phyloP scores from a whole-genome alignment of 2,113 vertebrate species.

The Rhabdornis inornatus region DNA sequence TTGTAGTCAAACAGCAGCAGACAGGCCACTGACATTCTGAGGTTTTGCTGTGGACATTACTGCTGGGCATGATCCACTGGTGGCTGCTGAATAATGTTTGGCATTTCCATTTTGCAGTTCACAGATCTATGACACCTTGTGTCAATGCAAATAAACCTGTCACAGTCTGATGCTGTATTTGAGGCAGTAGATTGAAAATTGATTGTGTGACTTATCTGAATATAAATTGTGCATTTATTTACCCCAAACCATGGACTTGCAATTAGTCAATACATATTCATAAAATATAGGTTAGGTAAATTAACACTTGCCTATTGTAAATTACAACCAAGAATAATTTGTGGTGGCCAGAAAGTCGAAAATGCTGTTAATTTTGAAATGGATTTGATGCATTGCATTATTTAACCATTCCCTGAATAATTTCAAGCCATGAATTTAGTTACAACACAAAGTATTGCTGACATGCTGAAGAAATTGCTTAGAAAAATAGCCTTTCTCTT shows the following conservation, averaged over 20 bases:
- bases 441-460: slow-evolving; percentile 3
- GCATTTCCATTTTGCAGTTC: slow-evolving; percentile 21
- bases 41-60: background rate
- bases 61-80: background rate
- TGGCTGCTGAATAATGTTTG: background rate
- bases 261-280: slow-evolving; percentile 65
- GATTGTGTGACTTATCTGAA: slow-evolving; percentile 48
- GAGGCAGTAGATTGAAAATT: slow-evolving; percentile 52
- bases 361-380: slow-evolving; percentile 32
- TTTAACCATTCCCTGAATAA: slow-evolving; percentile 47
- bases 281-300: slow-evolving; percentile 62
- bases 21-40: background rate
- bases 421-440: slow-evolving; percentile 53
- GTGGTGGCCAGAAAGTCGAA: background rate
- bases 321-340: slow-evolving; percentile 58
- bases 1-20: background rate
- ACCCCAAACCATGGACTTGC: background rate
- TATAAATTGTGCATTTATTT: slow-evolving; percentile 57
- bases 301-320: slow-evolving; percentile 60
- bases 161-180: slow-evolving; percentile 30
- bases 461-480: slow-evolving; percentile 4
- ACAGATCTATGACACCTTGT: slow-evolving; percentile 6
- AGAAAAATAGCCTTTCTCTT: slow-evolving; percentile 13
- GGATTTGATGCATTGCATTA: slow-evolving; percentile 34
- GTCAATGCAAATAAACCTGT: slow-evolving; percentile 52